These are phyloP conservation scores for Gymnobelideus leadbeateri DNA, from an alignment of 2,113 vertebrate genomes.

Conservation along the genomic window DNA sequence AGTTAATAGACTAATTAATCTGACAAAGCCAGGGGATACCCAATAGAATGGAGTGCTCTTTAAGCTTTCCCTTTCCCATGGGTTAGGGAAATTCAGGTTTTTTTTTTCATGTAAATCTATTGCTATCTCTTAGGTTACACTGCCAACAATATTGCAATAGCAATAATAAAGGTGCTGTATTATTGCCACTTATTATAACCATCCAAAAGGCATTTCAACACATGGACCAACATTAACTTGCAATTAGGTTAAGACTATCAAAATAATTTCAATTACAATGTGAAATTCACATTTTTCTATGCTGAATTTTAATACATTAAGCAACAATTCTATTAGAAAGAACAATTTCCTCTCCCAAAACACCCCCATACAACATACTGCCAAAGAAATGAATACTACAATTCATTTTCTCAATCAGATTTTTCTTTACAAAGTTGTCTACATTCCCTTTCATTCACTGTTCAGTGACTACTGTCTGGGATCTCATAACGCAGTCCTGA, in stretches of 20 bases:
- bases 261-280: not conserved
- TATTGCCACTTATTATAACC: not conserved
- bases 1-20: not conserved
- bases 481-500: not conserved
- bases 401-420: not conserved
- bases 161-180: not conserved
- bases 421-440: not conserved
- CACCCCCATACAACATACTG: not conserved
- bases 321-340: not conserved
- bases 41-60: not conserved
- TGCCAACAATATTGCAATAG: not conserved
- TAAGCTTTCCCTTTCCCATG: not conserved
- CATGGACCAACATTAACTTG: not conserved
- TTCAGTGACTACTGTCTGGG: not conserved
- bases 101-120: slow-evolving; percentile 12
- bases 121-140: not conserved
- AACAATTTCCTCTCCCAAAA: not conserved
- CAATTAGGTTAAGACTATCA: slow-evolving; percentile 23
- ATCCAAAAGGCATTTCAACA: slow-evolving; percentile 29
- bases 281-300: slow-evolving; percentile 13
- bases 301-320: slow-evolving; percentile 12
- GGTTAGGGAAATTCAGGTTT: not conserved
- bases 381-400: not conserved
- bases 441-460: not conserved
- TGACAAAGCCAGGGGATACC: not conserved